Percentiles rank a stretch among this genome's conserved stretches.
These are phyloP conservation scores for Cervus canadensis DNA, from an alignment of 2,113 vertebrate genomes.

Conservation along the genomic window DNA sequence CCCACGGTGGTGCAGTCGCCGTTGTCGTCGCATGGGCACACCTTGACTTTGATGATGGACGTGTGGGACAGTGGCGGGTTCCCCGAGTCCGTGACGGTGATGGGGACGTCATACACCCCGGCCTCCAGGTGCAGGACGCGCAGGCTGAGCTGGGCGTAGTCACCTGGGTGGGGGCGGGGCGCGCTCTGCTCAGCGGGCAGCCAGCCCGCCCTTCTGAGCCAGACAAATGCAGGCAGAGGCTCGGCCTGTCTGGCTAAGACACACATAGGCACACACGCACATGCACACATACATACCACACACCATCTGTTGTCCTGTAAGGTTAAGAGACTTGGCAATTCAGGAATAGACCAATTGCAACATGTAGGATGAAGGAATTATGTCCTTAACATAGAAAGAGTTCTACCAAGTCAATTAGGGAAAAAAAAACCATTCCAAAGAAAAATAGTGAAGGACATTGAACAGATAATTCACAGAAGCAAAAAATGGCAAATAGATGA, in stretches of 20 bases:
- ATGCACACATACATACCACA: not conserved
- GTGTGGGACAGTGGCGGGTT: conserved; percentile 95
- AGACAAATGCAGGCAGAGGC: fast-evolving
- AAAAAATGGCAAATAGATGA: no score
- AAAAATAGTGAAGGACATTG: not conserved
- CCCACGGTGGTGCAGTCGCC: conserved; percentile 94
- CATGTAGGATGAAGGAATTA: not conserved
- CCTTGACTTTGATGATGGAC: conserved; percentile 95
- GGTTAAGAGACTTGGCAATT: not conserved
- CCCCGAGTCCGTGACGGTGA: conserved; percentile 93
- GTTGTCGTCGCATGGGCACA: conserved; percentile 94
- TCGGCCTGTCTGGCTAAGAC: fast-evolving
- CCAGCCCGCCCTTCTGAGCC: not conserved
- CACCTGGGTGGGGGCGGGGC: conserved; percentile 78
- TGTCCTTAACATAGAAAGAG: not conserved
- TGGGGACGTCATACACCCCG: conserved; percentile 92
- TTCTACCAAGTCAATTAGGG: not conserved
- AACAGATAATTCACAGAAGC: not conserved
- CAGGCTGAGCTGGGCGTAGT: conserved; percentile 91
- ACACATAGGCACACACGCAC: fast-evolving
- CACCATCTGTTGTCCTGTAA: fast-evolving
- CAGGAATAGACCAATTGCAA: not conserved
- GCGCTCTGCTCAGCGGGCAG: not conserved
- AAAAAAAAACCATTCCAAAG: not conserved
- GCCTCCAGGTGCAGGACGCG: conserved; percentile 93